phyloP scores from a whole-genome alignment of 2,113 vertebrate species.

The Ochotona princeps region DNA sequence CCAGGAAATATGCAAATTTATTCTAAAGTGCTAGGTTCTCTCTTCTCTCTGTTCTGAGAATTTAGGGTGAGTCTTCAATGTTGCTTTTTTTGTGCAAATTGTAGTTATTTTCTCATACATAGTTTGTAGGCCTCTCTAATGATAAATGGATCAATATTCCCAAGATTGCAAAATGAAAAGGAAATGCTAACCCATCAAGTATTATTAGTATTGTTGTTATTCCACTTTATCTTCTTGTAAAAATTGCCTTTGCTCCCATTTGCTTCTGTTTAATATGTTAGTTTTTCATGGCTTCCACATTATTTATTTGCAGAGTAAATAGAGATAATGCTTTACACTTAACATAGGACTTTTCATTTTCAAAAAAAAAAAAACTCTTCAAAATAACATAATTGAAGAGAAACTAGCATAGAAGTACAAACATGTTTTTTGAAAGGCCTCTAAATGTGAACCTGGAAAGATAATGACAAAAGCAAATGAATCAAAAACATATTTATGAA shows the following conservation, averaged over 20 bases:
- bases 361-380: conserved; percentile 59
- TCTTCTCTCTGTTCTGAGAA: not conserved
- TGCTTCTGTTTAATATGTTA: conserved; percentile 48
- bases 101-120: conserved; percentile 20
- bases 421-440: conserved; percentile 33
- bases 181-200: not conserved
- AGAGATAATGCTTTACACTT: conserved; percentile 52
- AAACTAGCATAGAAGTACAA: conserved; percentile 18
- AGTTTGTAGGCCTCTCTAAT: conserved; percentile 15
- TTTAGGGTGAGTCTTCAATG: not conserved
- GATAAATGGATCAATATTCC: conserved; percentile 37
- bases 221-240: conserved; percentile 46
- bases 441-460: not conserved
- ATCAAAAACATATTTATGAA: conserved; percentile 19
- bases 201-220: conserved; percentile 26
- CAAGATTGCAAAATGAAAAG: conserved; percentile 36
- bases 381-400: conserved; percentile 63
- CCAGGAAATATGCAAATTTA: conserved; percentile 6
- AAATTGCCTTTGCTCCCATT: conserved; percentile 55
- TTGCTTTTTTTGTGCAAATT: not conserved
- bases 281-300: conserved; percentile 59
- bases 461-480: conserved; percentile 33
- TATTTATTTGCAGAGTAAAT: conserved; percentile 56
- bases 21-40: not conserved
- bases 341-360: conserved; percentile 48